Evolutionary conservation across 2,113 vertebrate species (phyloP).

Genomic region (Montifringilla adamsi): DNA sequence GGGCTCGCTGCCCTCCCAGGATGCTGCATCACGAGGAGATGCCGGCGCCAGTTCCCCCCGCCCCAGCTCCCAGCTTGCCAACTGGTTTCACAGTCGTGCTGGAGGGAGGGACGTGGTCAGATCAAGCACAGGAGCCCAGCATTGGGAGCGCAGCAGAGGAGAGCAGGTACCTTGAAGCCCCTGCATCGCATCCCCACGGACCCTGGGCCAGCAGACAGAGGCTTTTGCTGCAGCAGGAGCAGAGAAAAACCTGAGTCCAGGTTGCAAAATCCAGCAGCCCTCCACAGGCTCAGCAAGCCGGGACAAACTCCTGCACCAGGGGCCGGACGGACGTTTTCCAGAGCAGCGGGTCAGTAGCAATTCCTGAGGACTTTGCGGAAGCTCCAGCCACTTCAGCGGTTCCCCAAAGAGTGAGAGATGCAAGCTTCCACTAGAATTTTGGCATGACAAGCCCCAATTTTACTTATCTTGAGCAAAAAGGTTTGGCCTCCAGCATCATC

Average conservation of each 20-base stretch:
- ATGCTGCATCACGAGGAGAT: constrained; percentile 46
- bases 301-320: background rate
- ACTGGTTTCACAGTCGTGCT: background rate
- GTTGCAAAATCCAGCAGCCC: background rate
- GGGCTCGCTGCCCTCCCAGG: background rate
- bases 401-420: fast-evolving
- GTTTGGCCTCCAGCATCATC: background rate
- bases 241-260: background rate
- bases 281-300: fast-evolving
- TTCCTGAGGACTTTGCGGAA: background rate
- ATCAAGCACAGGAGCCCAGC: background rate
- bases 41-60: background rate
- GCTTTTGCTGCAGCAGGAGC: background rate
- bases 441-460: background rate
- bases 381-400: background rate
- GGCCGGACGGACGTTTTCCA: fast-evolving
- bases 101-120: background rate
- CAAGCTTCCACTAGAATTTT: background rate
- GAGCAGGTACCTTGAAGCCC: background rate
- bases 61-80: background rate
- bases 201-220: background rate
- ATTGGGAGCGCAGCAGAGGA: fast-evolving
- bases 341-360: background rate
- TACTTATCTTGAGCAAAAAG: background rate
- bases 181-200: fast-evolving